A percentile compares a stretch with the other conserved stretches of the same genome.
phyloP scores from a whole-genome alignment of 2,888 invertebrate species.

The Unio delphinus region DNA sequence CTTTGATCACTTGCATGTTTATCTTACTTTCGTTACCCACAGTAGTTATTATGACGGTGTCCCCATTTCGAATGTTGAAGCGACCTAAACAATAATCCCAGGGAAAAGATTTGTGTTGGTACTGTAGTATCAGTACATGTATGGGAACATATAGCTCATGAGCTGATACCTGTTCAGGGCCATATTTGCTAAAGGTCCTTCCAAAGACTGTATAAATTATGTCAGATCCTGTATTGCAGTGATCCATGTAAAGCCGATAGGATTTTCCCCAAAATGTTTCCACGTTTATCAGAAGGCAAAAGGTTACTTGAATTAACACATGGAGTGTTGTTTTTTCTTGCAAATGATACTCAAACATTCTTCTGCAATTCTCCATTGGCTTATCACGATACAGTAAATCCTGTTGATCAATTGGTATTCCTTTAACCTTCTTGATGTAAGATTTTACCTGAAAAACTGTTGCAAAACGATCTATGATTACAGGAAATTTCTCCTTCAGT shows the following conservation, averaged over 20 bases:
- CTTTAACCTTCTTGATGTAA: conserved; percentile 47
- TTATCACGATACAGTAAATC: conserved; percentile 54
- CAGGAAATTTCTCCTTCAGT: conserved; percentile 46
- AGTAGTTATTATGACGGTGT: conserved; percentile 50
- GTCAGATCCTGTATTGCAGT: conserved; percentile 53
- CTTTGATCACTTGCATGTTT: conserved; percentile 42
- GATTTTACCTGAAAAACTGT: conserved; percentile 54
- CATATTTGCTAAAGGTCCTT: conserved; percentile 49
- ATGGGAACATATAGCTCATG: conserved; percentile 57
- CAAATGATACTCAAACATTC: conserved; percentile 52
- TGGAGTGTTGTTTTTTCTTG: conserved; percentile 43
- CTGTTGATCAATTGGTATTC: conserved; percentile 51
- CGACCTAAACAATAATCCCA: conserved; percentile 56
- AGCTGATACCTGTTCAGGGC: conserved; percentile 41
- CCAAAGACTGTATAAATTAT: conserved; percentile 50
- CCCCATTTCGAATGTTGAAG: conserved; percentile 41
- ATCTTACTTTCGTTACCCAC: conserved; percentile 52
- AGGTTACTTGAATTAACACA: conserved; percentile 50
- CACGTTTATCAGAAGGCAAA: conserved; percentile 50
- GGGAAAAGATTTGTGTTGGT: conserved; percentile 38
- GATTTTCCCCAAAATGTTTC: conserved; percentile 65
- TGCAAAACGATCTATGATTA: conserved; percentile 46
- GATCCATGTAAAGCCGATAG: conserved; percentile 56
- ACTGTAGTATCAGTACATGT: conserved; percentile 51
- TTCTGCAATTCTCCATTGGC: conserved; percentile 48